Evolutionary conservation across 1,140 invertebrate species (phyloP), one percentile per base, ranked within the genome.

Genomic region (Monomorium pharaonis): DNA sequence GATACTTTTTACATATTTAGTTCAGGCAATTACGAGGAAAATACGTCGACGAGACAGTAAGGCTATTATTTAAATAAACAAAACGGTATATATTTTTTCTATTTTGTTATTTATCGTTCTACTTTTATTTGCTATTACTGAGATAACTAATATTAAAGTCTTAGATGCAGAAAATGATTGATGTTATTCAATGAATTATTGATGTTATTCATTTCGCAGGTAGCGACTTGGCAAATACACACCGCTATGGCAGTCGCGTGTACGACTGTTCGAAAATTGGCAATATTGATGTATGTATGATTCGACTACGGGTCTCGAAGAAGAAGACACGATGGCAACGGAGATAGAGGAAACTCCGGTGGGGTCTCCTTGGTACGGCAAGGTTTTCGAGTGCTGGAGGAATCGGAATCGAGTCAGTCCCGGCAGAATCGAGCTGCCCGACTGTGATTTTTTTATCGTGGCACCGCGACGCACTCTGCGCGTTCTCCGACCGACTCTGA

Each of bases 391-490:
- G 47, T 92, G 92, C 62, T 84, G 94, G 80, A 92, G 77, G 54
- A 94, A 94, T 87, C 91, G 92, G 0, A 94, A 94, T 54, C 89
- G 92, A 47, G 89, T 94, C 37, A 91, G 91, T 51, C 95, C 94
- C 0, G 93, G 91, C 0, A 91, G 89, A 44, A 78, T 94, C 42
- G 92, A 94, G 47, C 89, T 94, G 54, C 87, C 92, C 0, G 93
- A 95, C 47, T 95, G 94, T 42, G 94, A 95, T 37, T 95, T 95
- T 62, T 93, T 95, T 27, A 90, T 91, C 37, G 92, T 94, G 0
- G 94, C 88, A 16, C 92, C 94, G 0, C 87, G 93, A 24, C 91
- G 95, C 10, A 93, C 93, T 3, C 44, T 95, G 42, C 89, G 94
- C 10, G 86, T 95, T 14, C 75, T 95, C 1, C 86, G 87, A 1